Evolutionary conservation across 2,113 vertebrate genomes (phyloP).

Genomic region (Neofelis nebulosa): DNA sequence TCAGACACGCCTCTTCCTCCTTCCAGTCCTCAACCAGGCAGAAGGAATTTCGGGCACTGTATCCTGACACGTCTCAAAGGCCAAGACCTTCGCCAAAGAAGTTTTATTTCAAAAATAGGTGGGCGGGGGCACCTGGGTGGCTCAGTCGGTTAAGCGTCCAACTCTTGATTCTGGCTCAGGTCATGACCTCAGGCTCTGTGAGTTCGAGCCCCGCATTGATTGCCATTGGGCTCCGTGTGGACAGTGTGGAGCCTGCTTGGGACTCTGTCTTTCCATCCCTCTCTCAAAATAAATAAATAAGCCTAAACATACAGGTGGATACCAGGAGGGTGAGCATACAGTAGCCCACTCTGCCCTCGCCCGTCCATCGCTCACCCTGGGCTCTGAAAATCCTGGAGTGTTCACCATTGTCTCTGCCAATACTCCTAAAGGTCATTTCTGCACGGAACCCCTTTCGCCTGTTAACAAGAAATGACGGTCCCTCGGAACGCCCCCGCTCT

Average conservation of each 20-base stretch:
- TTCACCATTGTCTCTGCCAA: neutral
- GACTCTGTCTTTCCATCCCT: no score
- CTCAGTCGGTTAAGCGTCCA: no score
- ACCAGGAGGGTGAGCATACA: neutral
- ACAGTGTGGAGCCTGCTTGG: no score
- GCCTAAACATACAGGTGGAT: no score
- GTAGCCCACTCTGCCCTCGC: neutral
- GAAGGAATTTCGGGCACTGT: neutral
- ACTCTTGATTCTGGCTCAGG: no score
- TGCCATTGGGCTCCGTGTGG: no score
- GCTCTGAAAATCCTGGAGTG: neutral
- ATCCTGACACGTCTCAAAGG: neutral
- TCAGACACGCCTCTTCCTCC: neutral
- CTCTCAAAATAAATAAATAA: no score
- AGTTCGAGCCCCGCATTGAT: no score
- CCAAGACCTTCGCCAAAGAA: neutral
- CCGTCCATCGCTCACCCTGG: fast-evolving
- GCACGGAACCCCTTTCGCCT: no score
- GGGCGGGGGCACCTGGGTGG: no score
- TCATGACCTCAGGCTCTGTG: no score
- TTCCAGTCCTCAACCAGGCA: neutral
- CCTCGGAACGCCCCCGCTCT: neutral
- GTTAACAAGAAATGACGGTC: neutral
- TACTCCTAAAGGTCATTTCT: neutral
- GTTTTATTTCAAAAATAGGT: neutral